Percentiles rank a stretch among this genome's conserved stretches.
These are phyloP conservation scores for Strix occidentalis DNA, from an alignment of 2,797 vertebrate species.

Conservation along the genomic window DNA sequence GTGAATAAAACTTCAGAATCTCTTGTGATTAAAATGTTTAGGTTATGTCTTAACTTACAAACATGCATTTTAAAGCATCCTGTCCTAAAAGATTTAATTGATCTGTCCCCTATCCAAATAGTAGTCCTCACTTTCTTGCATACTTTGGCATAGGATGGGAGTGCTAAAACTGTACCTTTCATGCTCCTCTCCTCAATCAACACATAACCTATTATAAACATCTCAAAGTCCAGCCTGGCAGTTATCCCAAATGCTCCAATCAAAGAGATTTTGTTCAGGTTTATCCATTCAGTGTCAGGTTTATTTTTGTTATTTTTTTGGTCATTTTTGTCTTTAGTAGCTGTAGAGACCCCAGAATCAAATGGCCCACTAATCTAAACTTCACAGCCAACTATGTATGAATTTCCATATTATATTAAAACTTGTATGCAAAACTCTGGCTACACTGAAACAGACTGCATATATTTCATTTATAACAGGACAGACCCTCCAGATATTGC, in stretches of 20 bases:
- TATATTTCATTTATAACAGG: not conserved
- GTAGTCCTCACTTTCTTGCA: not conserved
- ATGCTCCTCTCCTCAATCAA: conserved; percentile 65
- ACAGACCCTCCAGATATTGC: conserved; percentile 2
- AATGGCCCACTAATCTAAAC: conserved; percentile 5
- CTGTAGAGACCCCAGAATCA: not conserved
- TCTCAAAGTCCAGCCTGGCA: conserved; percentile 59
- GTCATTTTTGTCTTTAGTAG: conserved; percentile 59
- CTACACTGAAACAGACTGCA: not conserved
- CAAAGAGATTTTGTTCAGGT: conserved; percentile 72
- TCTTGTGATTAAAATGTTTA: conserved; percentile 45
- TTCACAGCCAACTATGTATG: not conserved
- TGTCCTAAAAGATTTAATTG: conserved; percentile 56
- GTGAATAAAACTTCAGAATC: conserved; percentile 31
- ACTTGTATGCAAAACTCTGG: not conserved
- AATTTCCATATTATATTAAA: conserved; percentile 4
- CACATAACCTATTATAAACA: conserved; percentile 69
- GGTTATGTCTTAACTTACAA: conserved; percentile 60
- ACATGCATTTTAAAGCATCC: conserved; percentile 60
- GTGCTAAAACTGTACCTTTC: conserved; percentile 55
- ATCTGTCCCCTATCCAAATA: conserved; percentile 57
- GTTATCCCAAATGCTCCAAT: conserved; percentile 55
- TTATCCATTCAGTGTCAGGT: conserved; percentile 52
- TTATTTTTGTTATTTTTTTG: conserved; percentile 53
- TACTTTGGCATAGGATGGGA: conserved; percentile 25